Percentiles rank a stretch among this genome's conserved stretches.
Evolutionary conservation across 2,797 vertebrate species (phyloP).

Genomic region (Gadopsis bispinosus): DNA sequence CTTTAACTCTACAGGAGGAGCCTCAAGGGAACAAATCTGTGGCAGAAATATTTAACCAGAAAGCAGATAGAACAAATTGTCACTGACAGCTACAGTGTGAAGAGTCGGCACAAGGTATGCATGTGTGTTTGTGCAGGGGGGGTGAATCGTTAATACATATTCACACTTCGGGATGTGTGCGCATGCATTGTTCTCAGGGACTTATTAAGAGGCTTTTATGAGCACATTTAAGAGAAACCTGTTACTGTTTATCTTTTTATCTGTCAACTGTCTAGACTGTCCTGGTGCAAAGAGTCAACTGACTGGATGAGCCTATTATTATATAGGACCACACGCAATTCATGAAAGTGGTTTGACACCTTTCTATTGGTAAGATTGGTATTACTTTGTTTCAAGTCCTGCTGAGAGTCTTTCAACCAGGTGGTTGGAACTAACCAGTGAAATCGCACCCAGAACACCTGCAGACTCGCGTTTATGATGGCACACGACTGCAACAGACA

Average conservation of each 20-base stretch:
- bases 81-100: conserved; percentile 19
- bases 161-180: conserved; percentile 14
- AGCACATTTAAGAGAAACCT: not conserved
- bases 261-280: not conserved
- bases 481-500: not conserved
- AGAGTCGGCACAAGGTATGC: conserved; percentile 8
- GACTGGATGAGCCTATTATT: not conserved
- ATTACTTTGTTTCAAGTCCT: not conserved
- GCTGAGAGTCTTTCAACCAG: not conserved
- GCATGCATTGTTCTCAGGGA: conserved; percentile 10
- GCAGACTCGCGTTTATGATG: not conserved
- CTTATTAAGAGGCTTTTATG: conserved; percentile 2
- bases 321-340: not conserved
- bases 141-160: conserved; percentile 15
- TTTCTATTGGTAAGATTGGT: not conserved
- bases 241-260: conserved; percentile 1
- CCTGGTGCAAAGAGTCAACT: not conserved
- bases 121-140: conserved; percentile 11
- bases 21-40: not conserved
- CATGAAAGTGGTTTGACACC: not conserved
- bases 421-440: not conserved
- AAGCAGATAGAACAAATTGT: conserved; percentile 19
- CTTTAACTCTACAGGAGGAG: not conserved
- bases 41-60: not conserved
- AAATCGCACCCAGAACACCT: not conserved